phyloP scores from a whole-genome alignment of 2,113 vertebrate genomes.

The Xenopus tropicalis region DNA sequence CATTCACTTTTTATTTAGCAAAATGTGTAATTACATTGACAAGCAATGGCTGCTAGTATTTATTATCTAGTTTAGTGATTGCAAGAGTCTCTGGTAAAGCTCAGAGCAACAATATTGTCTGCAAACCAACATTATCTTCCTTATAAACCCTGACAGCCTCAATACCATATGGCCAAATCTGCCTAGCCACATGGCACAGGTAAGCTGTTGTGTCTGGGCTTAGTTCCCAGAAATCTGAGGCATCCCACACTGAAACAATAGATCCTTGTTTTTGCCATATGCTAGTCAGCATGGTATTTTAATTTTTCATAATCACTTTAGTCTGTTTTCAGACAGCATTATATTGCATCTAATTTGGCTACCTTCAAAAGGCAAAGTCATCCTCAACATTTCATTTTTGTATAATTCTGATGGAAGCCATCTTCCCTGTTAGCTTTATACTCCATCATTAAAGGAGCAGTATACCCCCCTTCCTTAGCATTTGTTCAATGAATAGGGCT shows the following conservation, averaged over 20 bases:
- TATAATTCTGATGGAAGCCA: no score
- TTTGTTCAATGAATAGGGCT: no score
- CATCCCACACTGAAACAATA: constrained; percentile 75
- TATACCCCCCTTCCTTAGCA: no score
- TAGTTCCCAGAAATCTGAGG: constrained; percentile 70
- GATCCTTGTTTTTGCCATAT: constrained; percentile 75
- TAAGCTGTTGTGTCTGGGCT: constrained; percentile 73
- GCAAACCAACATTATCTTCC: constrained; percentile 58
- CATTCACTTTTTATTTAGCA: no score
- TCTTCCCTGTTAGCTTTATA: no score
- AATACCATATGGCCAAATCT: constrained; percentile 37
- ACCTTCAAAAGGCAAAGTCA: constrained; percentile 36
- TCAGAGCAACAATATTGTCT: constrained; percentile 52
- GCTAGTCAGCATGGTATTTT: constrained; percentile 57
- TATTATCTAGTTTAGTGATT: constrained; percentile 34
- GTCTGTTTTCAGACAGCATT: constrained; percentile 49
- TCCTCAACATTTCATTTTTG: no score
- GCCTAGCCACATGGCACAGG: constrained; percentile 71
- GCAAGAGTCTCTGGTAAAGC: background rate
- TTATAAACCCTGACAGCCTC: constrained; percentile 53
- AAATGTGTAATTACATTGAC: background rate
- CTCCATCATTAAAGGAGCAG: no score
- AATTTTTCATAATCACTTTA: no score
- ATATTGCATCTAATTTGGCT: constrained; percentile 51
- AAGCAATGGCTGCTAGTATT: background rate